Evolutionary conservation across 2,113 vertebrate species (phyloP).

Genomic region (Brachirus orientalis): DNA sequence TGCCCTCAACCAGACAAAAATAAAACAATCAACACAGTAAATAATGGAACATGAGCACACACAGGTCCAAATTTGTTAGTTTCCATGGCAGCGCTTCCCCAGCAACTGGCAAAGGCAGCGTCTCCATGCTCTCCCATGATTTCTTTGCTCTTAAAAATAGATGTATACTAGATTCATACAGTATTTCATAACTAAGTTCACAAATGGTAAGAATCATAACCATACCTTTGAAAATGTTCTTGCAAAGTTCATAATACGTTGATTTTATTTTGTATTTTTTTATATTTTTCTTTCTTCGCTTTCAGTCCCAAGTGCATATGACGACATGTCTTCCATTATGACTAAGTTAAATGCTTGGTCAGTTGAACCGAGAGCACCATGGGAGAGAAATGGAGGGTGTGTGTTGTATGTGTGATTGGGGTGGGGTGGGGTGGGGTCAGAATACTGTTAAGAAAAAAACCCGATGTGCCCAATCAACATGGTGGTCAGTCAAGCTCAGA

Average conservation of each 20-base stretch:
- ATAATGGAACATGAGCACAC: constrained; percentile 71
- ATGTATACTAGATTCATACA: constrained; percentile 84
- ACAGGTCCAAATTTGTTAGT: constrained; percentile 72
- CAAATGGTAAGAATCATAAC: constrained; percentile 81
- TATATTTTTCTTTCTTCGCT: constrained; percentile 62
- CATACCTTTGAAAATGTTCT: constrained; percentile 76
- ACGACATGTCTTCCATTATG: constrained; percentile 78
- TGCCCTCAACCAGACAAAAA: constrained; percentile 75
- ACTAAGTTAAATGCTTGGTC: constrained; percentile 87
- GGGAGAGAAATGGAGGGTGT: constrained; percentile 59
- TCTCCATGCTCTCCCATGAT: constrained; percentile 61
- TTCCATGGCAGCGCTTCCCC: constrained; percentile 77
- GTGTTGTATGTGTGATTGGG: constrained; percentile 5
- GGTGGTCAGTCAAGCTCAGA: constrained; percentile 56
- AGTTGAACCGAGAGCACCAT: constrained; percentile 87
- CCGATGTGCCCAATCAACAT: constrained; percentile 83
- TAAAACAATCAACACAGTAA: constrained; percentile 69
- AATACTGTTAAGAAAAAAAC: constrained; percentile 74
- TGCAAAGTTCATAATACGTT: constrained; percentile 83
- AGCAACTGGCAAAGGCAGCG: constrained; percentile 68
- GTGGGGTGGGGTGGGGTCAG: constrained; percentile 29
- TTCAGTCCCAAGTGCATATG: constrained; percentile 84
- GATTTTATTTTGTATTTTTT: constrained; percentile 56
- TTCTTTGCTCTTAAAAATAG: constrained; percentile 77
- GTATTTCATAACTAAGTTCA: constrained; percentile 88